Evolutionary conservation across 2,113 vertebrate species (phyloP), one percentile per base, ranked within the genome.

Genomic region (Castor canadensis): DNA sequence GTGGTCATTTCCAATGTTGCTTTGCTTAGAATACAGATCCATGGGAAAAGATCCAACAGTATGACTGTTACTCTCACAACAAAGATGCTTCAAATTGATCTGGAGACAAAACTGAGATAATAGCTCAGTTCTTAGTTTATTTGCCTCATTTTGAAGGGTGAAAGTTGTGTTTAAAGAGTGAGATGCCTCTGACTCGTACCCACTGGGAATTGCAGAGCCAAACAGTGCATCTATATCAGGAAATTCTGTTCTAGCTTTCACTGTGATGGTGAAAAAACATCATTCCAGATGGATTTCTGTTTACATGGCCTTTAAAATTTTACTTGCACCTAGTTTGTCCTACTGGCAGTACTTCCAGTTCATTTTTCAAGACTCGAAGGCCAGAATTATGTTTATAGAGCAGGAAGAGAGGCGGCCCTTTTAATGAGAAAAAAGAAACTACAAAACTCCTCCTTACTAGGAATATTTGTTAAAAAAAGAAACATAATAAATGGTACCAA

Each of bases 201-300:
- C 93, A 87, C 84, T 80, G 82, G 95, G 86, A 96, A 94, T 95
- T 95, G 28, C 77, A 72, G 69, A 95, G 95, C 95, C 67, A 83
- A 96, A 93, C 28, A 94, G 92, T 89, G 93, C 82, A 86, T 96
- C 96, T 97, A 92, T 97, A 96, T 96, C 96, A 93, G 96, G 97
- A 96, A 97, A 92, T 94, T 96, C 87, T 95, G 89, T 96, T 96
- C 94, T 97, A 92, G 92, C 69, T 89, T 97, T 87, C 83, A 91
- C 91, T 95, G 73, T 91, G 91, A 67, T 91, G 91, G 76, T 91
- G 77, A 80, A 88, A 95, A 96, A 97, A 96, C 95, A 92, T 95
- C 79, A 93, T 91, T 96, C 95, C 97, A 98, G 97, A 96, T 95
- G 97, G 88, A 87, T 95, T 97, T 98, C 93, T 97, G 96, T 98